Evolutionary conservation across 2,888 invertebrate genomes (phyloP).

Genomic region (Augiades crinisus): DNA sequence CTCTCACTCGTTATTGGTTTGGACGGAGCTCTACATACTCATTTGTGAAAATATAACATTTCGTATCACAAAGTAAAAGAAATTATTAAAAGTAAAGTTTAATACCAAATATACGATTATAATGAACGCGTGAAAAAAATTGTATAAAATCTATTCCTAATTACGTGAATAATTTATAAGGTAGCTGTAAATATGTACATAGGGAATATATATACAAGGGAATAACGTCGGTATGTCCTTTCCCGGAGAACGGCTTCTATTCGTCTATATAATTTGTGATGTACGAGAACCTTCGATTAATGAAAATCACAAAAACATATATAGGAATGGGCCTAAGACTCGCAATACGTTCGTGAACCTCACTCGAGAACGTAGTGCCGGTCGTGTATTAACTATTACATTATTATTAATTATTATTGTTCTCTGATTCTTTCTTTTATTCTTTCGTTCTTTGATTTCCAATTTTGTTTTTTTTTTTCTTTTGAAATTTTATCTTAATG

Average conservation of each 20-base stretch:
- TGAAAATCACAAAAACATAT: slow-evolving; percentile 50
- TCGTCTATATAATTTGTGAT: slow-evolving; percentile 61
- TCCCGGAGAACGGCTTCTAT: slow-evolving; percentile 55
- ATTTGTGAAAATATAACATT: background rate
- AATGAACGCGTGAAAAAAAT: slow-evolving; percentile 14
- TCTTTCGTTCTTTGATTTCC: slow-evolving; percentile 44
- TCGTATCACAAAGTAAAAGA: background rate
- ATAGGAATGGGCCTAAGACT: slow-evolving; percentile 60
- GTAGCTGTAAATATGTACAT: slow-evolving; percentile 73
- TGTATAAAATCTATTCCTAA: slow-evolving; percentile 46
- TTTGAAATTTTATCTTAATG: slow-evolving; percentile 60
- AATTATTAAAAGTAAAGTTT: background rate
- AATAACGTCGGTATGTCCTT: slow-evolving; percentile 49
- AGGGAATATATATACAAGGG: slow-evolving; percentile 44
- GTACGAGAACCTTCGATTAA: slow-evolving; percentile 43
- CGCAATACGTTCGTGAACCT: slow-evolving; percentile 49
- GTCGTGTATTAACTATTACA: slow-evolving; percentile 38
- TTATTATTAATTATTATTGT: slow-evolving; percentile 33
- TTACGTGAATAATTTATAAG: slow-evolving; percentile 47
- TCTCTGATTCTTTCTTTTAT: slow-evolving; percentile 50
- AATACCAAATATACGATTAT: slow-evolving; percentile 7
- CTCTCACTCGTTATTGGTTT: no score
- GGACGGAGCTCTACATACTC: background rate
- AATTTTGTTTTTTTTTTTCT: slow-evolving; percentile 47
- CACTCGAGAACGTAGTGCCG: slow-evolving; percentile 47